Evolutionary conservation across 2,888 invertebrate genomes (phyloP), one percentile per base, ranked within the genome.

Genomic region (Gymnocheta viridis): DNA sequence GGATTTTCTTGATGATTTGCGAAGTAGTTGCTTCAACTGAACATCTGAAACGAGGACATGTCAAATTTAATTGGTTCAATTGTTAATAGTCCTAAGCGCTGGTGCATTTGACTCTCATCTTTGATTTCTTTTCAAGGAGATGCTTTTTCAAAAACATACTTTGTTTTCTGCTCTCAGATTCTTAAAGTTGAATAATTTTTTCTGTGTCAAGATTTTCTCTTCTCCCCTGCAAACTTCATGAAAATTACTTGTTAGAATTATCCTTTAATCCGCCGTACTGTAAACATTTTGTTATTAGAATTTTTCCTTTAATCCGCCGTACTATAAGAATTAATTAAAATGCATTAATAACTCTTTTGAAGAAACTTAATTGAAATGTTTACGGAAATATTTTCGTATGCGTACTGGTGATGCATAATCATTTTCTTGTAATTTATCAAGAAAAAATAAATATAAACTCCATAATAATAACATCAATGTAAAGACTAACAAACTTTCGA

Each of bases 341-440:
- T 35, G 14, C 35, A 49, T 29, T 22, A 47, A 47, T 47, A 56
- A 67, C 47, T 58, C 47, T 32, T 54, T 64, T 51, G 6, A 44
- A 79, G n/a, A 62, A 32, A 27, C 14, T 79, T 54, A 80, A 73
- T 66, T 66, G 49, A 81, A 81, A 74, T 81, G 81, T 81, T 81
- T 72, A 67, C 77, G 82, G 82, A 82, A 82, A 77, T 67, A 66
- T 41, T 77, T 82, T 58, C 19, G 54, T 81, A 74, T 69, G 67
- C 74, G 69, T 19, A 47, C 32, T 32, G 74, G 24, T 62, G 74
- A 19, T 62, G 67, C 74, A 81, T 69, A 44, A 58, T 62, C 35
- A 62, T 35, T 81, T 74, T 51, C 70, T 78, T 78, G 49, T 69
- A 78, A 78, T 51, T 77, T 69, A 77, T 62, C 54, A 44, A 32